These are phyloP conservation scores for Steatornis caripensis DNA, from an alignment of 2,113 vertebrate species.

Conservation along the genomic window DNA sequence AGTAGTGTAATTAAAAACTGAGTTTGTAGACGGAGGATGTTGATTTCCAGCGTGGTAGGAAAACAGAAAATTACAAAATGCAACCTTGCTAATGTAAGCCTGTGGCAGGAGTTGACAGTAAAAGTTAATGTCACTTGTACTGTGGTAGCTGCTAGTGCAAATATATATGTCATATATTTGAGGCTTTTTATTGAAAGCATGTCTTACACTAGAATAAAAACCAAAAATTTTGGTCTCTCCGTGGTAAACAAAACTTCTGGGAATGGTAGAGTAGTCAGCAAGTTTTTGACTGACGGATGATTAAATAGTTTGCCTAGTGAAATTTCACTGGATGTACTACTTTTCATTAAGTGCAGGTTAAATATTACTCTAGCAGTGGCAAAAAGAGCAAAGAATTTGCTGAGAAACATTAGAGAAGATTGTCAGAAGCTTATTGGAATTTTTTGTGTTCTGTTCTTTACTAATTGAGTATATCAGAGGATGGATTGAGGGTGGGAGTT, in stretches of 20 bases:
- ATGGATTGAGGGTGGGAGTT: neutral
- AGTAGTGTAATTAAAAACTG: neutral
- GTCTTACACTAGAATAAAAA: neutral
- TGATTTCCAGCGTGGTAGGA: neutral
- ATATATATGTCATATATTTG: fast-evolving
- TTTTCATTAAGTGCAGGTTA: neutral
- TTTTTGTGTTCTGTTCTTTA: neutral
- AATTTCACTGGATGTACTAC: neutral
- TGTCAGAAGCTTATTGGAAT: neutral
- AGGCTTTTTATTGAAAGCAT: neutral
- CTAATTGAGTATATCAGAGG: neutral
- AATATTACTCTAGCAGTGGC: neutral
- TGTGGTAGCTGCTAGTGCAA: neutral
- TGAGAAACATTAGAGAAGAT: neutral
- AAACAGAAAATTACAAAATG: neutral
- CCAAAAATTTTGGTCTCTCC: neutral
- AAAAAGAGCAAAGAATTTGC: neutral
- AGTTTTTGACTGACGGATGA: neutral
- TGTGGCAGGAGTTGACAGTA: neutral
- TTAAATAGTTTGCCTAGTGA: neutral
- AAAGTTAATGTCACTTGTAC: neutral
- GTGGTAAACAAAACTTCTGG: neutral
- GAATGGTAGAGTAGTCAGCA: neutral
- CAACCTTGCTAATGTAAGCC: neutral
- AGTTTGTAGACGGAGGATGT: neutral